Conservation (phyloP, 2,888 invertebrate genomes). For the Oscheius myriophilus region DNA sequence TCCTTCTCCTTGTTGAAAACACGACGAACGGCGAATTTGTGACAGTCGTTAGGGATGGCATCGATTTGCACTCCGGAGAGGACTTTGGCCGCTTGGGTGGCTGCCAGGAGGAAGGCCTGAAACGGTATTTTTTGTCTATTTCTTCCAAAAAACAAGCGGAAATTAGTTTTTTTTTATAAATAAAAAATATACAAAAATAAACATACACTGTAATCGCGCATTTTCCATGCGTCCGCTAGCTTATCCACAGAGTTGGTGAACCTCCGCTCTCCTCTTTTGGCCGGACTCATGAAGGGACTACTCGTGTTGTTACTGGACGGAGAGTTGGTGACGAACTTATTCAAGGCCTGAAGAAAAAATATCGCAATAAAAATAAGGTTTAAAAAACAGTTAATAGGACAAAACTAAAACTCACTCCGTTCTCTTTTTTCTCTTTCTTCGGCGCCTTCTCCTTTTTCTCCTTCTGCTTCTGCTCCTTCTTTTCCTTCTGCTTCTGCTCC, state of each 20-base stretch:
- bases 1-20: conserved; percentile 22
- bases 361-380: too few species aligned
- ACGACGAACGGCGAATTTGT: conserved; percentile 15
- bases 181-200: neutral
- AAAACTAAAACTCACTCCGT: neutral
- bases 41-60: conserved; percentile 12
- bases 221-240: conserved; percentile 22
- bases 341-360: conserved; percentile 10
- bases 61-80: conserved; percentile 18
- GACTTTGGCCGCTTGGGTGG: conserved; percentile 18
- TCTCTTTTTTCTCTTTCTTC: conserved; percentile 8
- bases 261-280: conserved; percentile 16
- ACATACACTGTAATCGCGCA: conserved; percentile 15
- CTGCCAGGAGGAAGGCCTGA: conserved; percentile 23
- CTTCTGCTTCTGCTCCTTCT: conserved; percentile 13
- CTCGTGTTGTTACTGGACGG: neutral
- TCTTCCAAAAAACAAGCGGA: neutral
- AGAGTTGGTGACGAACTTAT: conserved; percentile 18
- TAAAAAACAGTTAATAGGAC: too few species aligned
- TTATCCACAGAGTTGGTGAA: conserved; percentile 4
- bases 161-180: too few species aligned
- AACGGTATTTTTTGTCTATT: neutral
- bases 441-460: conserved; percentile 25
- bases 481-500: conserved; percentile 7
- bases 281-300: conserved; percentile 11